These are phyloP conservation scores for Gymnocheta viridis DNA, from an alignment of 2,888 invertebrate genomes.

Conservation along the genomic window DNA sequence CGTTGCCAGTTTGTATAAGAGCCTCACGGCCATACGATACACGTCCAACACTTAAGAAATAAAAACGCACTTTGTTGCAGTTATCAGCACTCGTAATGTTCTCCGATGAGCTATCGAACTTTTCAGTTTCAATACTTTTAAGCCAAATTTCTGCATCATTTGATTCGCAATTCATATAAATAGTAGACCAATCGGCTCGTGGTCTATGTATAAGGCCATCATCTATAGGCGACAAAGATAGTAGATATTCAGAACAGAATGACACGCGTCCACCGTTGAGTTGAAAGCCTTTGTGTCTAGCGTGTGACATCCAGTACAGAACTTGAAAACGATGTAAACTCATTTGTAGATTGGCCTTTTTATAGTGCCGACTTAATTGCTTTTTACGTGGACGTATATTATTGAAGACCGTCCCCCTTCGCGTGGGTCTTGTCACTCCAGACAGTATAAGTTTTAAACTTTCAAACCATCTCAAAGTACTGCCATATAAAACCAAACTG, in stretches of 20 bases:
- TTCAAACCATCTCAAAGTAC: slow-evolving; percentile 97
- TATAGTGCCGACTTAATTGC: slow-evolving; percentile 95
- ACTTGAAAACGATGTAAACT: slow-evolving; percentile 92
- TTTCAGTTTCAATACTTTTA: slow-evolving; percentile 87
- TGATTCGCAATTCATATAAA: slow-evolving; percentile 96
- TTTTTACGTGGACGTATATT: slow-evolving; percentile 92
- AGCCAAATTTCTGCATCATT: slow-evolving; percentile 96
- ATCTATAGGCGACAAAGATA: slow-evolving; percentile 88
- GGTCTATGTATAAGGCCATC: slow-evolving; percentile 93
- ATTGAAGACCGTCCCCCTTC: slow-evolving; percentile 93
- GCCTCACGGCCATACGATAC: slow-evolving; percentile 95
- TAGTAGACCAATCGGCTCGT: slow-evolving; percentile 94
- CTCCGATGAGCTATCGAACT: slow-evolving; percentile 80
- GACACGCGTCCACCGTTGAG: slow-evolving; percentile 91
- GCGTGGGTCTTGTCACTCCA: slow-evolving; percentile 96
- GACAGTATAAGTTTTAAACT: slow-evolving; percentile 96
- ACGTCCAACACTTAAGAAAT: slow-evolving; percentile 91
- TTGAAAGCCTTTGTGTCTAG: slow-evolving; percentile 95
- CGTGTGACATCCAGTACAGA: slow-evolving; percentile 98
- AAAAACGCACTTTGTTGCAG: slow-evolving; percentile 81
- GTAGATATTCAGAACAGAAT: slow-evolving; percentile 90
- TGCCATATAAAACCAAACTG: slow-evolving; percentile 93
- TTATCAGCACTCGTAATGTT: slow-evolving; percentile 80
- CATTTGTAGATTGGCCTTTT: slow-evolving; percentile 92
- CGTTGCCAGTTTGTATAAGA: slow-evolving; percentile 82